Base-by-base conservation (phyloP, 2,888 invertebrate species). In the Automeris io region DNA sequence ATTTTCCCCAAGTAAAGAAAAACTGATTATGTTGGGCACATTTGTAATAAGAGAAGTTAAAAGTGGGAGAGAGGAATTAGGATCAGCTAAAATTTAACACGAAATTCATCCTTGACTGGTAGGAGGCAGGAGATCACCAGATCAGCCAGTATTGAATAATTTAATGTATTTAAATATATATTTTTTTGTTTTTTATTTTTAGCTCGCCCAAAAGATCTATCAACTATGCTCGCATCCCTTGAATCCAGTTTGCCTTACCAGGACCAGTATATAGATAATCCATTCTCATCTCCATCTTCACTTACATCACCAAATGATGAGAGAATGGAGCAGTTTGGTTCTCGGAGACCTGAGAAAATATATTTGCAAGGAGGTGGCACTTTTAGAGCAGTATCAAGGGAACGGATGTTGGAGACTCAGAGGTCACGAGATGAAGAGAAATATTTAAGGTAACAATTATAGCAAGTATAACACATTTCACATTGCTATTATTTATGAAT, bases 291-390 rank as follows among this genome's bases (percentile, higher is more conserved):
- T 37, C 87, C 87, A 1, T 87, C 87, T 11, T 86, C 87, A 0
- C 55, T 87, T 2, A 87, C 87, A 3, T 87, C 87, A 36, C 87
- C 87, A 0, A 87, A 83, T 41, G 87, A 87, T 57, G 87, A 86
- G 7, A 56, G 76, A 36, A 34, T 77, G 12, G 67, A 75, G 16
- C 82, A 80, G 0, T 87, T 86, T 19, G 61, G 72, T 0, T 52
- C 72, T 2, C 52, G 72, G 3, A 70, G 82, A 51, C 76, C 80
- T 0, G 86, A 87, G 46, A 87, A 85, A 46, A 73, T 87, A 43
- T 87, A 87, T 41, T 46, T 87, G 24, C 87, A 87, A 58, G 85
- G 87, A 0, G 87, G 87, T 24, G 87, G 87, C 0, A 87, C 85
- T 0, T 87, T 87, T 36, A 58, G 76, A 43, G 79, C 85, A 5